Evolutionary conservation across 64 coral and sea anemone species (phyloP).

Genomic region (Montipora foliosa): DNA sequence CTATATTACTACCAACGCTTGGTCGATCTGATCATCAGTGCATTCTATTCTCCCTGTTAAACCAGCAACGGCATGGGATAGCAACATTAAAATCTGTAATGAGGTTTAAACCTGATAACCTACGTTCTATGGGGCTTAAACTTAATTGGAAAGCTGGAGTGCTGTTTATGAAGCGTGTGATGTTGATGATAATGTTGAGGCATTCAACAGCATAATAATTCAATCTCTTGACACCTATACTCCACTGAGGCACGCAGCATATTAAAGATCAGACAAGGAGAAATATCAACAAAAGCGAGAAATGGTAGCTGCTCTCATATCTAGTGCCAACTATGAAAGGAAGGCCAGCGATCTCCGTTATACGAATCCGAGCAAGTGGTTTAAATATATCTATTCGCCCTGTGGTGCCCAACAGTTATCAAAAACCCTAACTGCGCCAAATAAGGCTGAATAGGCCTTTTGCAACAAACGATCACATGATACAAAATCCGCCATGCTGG

Average conservation of each 20-base stretch:
- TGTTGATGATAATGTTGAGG: slow-evolving; percentile 73
- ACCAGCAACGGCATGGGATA: not conserved
- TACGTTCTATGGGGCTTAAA: slow-evolving; percentile 55
- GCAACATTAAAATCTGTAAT: slow-evolving; percentile 3
- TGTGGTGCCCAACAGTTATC: too few relatives aligned
- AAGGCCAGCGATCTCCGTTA: too few relatives aligned
- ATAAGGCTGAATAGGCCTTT: too few relatives aligned
- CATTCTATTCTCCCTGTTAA: not conserved
- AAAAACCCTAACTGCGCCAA: too few relatives aligned
- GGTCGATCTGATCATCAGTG: slow-evolving; percentile 61
- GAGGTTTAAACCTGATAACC: slow-evolving; percentile 54
- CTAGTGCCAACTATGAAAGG: too few relatives aligned
- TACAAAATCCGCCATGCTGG: too few relatives aligned
- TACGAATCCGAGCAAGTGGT: too few relatives aligned
- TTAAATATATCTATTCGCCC: too few relatives aligned
- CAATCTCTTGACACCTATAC: slow-evolving; percentile 43
- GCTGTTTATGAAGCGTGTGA: slow-evolving; percentile 53
- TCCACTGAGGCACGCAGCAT: not conserved
- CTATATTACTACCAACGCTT: slow-evolving; percentile 45
- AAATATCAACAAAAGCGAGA: slow-evolving; percentile 18
- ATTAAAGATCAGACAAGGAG: slow-evolving; percentile 35
- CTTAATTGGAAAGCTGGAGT: slow-evolving; percentile 42
- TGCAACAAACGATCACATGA: too few relatives aligned
- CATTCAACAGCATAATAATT: slow-evolving; percentile 65
- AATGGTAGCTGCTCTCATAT: slow-evolving; percentile 28